Evolutionary conservation across 2,888 invertebrate species (phyloP).

Genomic region (Plebejus argus): DNA sequence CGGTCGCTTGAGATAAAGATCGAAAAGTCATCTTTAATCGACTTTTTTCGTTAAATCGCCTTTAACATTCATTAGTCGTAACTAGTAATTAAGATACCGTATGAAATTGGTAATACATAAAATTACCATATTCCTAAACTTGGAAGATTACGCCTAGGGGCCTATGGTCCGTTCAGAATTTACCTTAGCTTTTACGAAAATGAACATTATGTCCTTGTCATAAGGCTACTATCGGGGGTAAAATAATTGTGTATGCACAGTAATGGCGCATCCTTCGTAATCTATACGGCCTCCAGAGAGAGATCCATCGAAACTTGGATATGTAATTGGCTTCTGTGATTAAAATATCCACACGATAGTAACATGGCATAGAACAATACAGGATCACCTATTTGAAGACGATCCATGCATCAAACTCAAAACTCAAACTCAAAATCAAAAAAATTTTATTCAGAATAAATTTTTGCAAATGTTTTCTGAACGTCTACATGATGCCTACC

Average conservation of each 20-base stretch:
- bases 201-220: not conserved
- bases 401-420: no score
- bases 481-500: no score
- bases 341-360: not conserved
- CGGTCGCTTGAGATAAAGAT: no score
- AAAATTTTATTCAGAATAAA: no score
- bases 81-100: slow-evolving; percentile 13
- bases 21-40: no score
- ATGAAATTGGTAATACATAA: slow-evolving; percentile 21
- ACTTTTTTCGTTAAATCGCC: not conserved
- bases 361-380: no score
- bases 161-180: not conserved
- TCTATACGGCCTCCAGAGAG: slow-evolving; percentile 23
- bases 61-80: not conserved
- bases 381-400: no score
- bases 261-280: slow-evolving; percentile 29
- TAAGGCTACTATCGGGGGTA: not conserved
- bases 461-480: no score
- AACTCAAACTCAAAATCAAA: no score
- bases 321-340: slow-evolving; percentile 4
- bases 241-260: not conserved
- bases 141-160: slow-evolving; percentile 6
- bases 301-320: slow-evolving; percentile 32
- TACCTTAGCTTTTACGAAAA: not conserved
- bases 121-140: slow-evolving; percentile 14